These are phyloP conservation scores for Operophtera brumata DNA, from an alignment of 2,888 invertebrate species.

Conservation along the genomic window DNA sequence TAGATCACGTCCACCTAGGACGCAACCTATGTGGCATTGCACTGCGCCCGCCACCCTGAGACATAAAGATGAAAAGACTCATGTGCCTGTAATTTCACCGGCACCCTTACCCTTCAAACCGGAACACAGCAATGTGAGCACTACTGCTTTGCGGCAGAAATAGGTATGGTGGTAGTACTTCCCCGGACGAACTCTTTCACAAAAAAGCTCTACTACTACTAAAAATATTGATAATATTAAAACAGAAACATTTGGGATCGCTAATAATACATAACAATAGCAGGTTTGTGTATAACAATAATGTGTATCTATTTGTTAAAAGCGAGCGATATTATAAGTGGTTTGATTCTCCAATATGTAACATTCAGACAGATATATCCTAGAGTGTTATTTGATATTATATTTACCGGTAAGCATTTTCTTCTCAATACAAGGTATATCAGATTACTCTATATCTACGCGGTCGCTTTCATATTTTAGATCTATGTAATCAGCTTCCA, in stretches of 20 bases:
- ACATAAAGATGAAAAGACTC: too few relatives aligned
- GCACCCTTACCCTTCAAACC: too few relatives aligned
- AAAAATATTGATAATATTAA: too few relatives aligned
- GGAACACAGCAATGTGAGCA: too few relatives aligned
- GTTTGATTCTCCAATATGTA: slow-evolving; percentile 2
- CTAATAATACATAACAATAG: not conserved
- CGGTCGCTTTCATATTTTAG: not conserved
- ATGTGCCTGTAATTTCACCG: too few relatives aligned
- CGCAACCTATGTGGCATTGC: too few relatives aligned
- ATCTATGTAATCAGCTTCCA: slow-evolving; percentile 3
- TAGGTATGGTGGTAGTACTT: too few relatives aligned
- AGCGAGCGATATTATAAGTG: not conserved
- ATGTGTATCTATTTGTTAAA: not conserved
- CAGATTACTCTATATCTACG: slow-evolving; percentile 4
- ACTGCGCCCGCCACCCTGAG: too few relatives aligned
- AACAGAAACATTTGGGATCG: not conserved
- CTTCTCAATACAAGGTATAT: slow-evolving; percentile 7
- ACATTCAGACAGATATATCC: not conserved
- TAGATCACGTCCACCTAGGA: too few relatives aligned
- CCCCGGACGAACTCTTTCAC: too few relatives aligned
- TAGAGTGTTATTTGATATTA: slow-evolving; percentile 10
- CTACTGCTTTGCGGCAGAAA: too few relatives aligned
- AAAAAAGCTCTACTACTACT: too few relatives aligned
- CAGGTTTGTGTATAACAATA: not conserved
- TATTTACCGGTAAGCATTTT: slow-evolving; percentile 1